These are phyloP conservation scores for Pipistrellus pipistrellus DNA, from an alignment of 2,797 vertebrate species.

Conservation along the genomic window DNA sequence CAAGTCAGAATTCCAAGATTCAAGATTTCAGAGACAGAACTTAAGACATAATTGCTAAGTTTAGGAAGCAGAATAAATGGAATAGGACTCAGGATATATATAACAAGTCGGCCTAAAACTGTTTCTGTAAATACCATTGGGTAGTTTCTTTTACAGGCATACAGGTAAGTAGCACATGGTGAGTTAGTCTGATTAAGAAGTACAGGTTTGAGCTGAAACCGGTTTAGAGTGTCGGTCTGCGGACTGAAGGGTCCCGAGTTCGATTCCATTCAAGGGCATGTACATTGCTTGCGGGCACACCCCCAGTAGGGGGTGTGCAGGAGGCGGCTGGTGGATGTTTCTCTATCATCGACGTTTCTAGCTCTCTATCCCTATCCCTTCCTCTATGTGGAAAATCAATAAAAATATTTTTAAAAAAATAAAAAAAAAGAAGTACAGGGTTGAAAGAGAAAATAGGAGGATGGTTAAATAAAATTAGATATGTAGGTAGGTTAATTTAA, in stretches of 20 bases:
- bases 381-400: too few species aligned
- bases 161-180: background rate
- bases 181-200: background rate
- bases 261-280: too few species aligned
- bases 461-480: conserved; percentile 27
- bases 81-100: background rate
- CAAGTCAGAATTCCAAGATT: background rate
- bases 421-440: too few species aligned
- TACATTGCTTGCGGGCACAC: too few species aligned
- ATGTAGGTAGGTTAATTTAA: background rate
- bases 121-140: background rate
- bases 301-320: too few species aligned
- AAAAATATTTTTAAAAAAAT: too few species aligned
- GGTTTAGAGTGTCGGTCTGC: too few species aligned
- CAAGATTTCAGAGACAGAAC: background rate
- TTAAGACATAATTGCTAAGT: background rate
- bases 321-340: too few species aligned
- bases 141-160: background rate
- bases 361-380: too few species aligned
- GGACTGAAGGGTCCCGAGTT: too few species aligned
- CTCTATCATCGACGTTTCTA: too few species aligned
- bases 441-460: background rate
- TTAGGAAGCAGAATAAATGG: background rate
- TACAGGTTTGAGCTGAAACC: background rate
- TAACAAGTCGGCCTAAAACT: background rate